Conservation (phyloP, 2,113 vertebrate genomes). For the Chloroceryle aenea region DNA sequence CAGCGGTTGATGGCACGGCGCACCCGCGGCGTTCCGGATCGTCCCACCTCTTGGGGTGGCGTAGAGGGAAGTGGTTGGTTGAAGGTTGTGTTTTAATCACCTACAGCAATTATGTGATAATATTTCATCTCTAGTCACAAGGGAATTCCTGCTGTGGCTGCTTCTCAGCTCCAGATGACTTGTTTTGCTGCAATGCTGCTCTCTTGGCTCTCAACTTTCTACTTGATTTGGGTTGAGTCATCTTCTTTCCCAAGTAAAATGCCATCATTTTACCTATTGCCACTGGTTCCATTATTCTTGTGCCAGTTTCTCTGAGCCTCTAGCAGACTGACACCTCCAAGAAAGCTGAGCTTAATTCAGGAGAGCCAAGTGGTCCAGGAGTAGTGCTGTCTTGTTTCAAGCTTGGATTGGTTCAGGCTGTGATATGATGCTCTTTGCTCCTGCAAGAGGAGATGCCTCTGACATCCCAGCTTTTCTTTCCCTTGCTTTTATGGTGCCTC, state of each 20-base stretch:
- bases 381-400: neutral
- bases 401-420: neutral
- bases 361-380: neutral
- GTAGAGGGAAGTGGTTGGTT: neutral
- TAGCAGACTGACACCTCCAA: neutral
- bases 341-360: neutral
- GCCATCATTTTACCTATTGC: constrained; percentile 21
- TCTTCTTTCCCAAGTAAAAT: neutral
- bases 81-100: constrained; percentile 1
- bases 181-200: constrained; percentile 36
- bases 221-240: constrained; percentile 57
- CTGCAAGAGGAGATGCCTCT: neutral
- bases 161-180: constrained; percentile 46
- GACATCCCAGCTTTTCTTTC: neutral
- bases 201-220: constrained; percentile 32
- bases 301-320: neutral
- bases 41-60: neutral
- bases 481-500: neutral
- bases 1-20: neutral
- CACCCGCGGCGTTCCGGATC: neutral
- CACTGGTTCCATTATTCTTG: fast-evolving
- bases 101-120: constrained; percentile 30
- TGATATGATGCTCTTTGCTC: neutral
- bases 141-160: constrained; percentile 60
- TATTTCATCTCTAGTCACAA: constrained; percentile 27